phyloP scores from a whole-genome alignment of 2,888 invertebrate genomes.

The Taphrorychus bicolor region DNA sequence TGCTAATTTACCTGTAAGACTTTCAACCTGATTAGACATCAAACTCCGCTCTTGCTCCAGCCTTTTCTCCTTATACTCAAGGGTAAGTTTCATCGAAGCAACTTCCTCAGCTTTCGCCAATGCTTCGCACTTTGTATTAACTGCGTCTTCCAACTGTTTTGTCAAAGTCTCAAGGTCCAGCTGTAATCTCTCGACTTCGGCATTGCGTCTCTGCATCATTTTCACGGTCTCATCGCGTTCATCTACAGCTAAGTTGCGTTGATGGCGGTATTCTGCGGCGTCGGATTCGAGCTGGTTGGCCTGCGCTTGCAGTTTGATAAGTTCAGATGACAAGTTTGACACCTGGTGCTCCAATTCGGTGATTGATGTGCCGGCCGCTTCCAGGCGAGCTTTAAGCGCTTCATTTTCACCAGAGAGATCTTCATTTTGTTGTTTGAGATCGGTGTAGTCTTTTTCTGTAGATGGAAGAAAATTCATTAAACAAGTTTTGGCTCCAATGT shows the following conservation, averaged over 20 bases:
- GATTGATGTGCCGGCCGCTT: constrained; percentile 68
- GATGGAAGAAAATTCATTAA: constrained; percentile 24
- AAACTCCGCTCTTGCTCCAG: constrained; percentile 82
- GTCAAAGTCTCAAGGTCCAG: constrained; percentile 73
- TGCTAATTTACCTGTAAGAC: constrained; percentile 63
- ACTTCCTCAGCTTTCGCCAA: constrained; percentile 54
- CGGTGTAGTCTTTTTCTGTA: constrained; percentile 66
- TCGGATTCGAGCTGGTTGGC: constrained; percentile 72
- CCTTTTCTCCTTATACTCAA: constrained; percentile 83
- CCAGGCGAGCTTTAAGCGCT: constrained; percentile 68
- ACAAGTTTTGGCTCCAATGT: too few species aligned
- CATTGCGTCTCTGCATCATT: constrained; percentile 74
- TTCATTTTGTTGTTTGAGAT: constrained; percentile 64
- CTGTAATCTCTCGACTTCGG: constrained; percentile 76
- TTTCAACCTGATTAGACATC: constrained; percentile 78
- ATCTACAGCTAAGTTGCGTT: constrained; percentile 74
- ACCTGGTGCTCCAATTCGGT: constrained; percentile 71
- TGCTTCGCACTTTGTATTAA: constrained; percentile 84
- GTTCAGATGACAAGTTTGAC: constrained; percentile 68
- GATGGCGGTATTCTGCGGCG: constrained; percentile 69
- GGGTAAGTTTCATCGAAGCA: constrained; percentile 77
- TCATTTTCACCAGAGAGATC: constrained; percentile 70
- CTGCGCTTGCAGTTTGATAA: constrained; percentile 69
- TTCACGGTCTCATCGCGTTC: constrained; percentile 77
- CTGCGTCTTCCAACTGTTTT: constrained; percentile 77